Evolutionary conservation across 2,113 vertebrate genomes (phyloP).

Genomic region (Columbina picui): DNA sequence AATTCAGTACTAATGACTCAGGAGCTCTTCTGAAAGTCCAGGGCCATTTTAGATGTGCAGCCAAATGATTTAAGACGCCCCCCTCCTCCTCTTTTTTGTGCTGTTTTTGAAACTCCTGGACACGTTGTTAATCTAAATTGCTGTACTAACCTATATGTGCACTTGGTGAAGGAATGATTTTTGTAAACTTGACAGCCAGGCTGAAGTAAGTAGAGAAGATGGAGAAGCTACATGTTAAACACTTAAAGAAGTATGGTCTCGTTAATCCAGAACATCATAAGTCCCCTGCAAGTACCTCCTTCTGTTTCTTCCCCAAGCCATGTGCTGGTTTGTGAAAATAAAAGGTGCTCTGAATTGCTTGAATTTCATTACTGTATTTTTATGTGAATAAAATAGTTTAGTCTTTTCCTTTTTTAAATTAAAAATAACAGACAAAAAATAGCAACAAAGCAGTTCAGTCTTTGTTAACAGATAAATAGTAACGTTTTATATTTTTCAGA

Average conservation of each 20-base stretch:
- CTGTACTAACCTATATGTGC: not conserved
- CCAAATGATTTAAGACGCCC: not conserved
- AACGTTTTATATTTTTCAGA: not conserved
- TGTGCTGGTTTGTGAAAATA: not conserved
- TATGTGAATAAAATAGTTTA: not conserved
- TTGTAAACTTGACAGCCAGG: not conserved
- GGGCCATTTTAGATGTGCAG: not conserved
- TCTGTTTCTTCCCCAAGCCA: not conserved
- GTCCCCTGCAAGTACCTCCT: not conserved
- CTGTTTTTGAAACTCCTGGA: not conserved
- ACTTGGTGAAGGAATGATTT: not conserved
- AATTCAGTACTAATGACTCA: not conserved
- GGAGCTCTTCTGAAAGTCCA: not conserved
- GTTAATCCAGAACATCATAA: not conserved
- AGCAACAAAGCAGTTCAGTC: not conserved
- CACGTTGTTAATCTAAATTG: not conserved
- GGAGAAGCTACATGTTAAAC: not conserved
- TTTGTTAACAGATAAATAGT: not conserved
- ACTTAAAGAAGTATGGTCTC: not conserved
- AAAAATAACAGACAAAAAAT: not conserved
- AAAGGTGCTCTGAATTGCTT: not conserved
- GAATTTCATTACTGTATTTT: not conserved
- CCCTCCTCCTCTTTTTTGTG: not conserved
- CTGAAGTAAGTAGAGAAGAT: not conserved
- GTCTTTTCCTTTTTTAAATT: not conserved